Evolutionary conservation across 2,797 vertebrate genomes (phyloP), one percentile per base, ranked within the genome.

Genomic region (Masticophis lateralis): DNA sequence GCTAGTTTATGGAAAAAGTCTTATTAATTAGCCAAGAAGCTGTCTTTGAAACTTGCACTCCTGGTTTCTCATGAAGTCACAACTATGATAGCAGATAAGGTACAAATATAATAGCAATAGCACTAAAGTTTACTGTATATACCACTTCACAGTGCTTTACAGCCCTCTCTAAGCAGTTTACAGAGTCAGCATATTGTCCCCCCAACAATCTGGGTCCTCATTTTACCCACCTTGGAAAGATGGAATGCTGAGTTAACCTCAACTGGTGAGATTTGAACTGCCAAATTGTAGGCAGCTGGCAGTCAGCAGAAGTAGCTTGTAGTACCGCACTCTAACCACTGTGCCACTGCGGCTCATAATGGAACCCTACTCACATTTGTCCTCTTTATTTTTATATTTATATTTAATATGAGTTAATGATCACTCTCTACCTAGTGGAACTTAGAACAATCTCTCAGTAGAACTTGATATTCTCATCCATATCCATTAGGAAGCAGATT

Each of bases 1-100:
- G 53, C 87, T 60, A 91, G 28, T 88, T 69, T 91, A 87, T 53
- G 55, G 18, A 25, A 53, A 74, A 95, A 93, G 51, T 2, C 86
- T 59, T 59, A 28, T 56, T 86, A 53, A 37, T 86, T 89, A 32
- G 89, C 47, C 37, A 95, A 89, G 74, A 90, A 92, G 43, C n/a
- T 74, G 0, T 1, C 92, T 91, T 90, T 8, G 61, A 59, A 93
- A 91, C 10, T 13, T 16, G 9, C 43, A 18, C 92, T 56, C 2
- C 8, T 91, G 89, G 43, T 93, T 96, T 92, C 83, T 37, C 66
- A 6, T 25, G 18, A 90, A 66, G 69, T 32, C 47, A 3, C 10
- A 91, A 51, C 1, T 0, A 0, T 25, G 20, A 25, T 90, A 88
- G 32, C 53, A 2, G 10, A 32, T 6, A 90, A 28, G 18, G 61